phyloP scores from a whole-genome alignment of 2,888 invertebrate genomes.

The Tipula confusa region DNA sequence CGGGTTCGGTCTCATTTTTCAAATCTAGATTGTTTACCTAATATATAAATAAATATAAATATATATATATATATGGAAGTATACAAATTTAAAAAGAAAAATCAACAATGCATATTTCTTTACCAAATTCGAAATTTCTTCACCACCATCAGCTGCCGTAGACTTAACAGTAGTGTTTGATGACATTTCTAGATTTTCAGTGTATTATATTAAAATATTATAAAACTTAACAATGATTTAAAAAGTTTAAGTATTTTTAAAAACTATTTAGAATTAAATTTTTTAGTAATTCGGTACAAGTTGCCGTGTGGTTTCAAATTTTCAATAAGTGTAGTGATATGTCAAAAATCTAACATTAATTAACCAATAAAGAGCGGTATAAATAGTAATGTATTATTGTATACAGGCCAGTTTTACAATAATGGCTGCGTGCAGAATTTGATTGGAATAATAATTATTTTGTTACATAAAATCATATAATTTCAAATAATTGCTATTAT shows the following conservation, averaged over 20 bases:
- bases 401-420: neutral
- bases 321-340: neutral
- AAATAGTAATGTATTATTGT: neutral
- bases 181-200: neutral
- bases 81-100: neutral
- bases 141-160: constrained; percentile 47
- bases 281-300: neutral
- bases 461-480: neutral
- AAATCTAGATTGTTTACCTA: constrained; percentile 41
- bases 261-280: neutral
- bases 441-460: neutral
- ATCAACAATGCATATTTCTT: constrained; percentile 29
- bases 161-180: constrained; percentile 39
- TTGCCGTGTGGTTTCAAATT: neutral
- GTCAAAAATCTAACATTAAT: too few relatives aligned
- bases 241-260: neutral
- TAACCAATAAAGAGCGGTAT: neutral
- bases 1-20: constrained; percentile 30
- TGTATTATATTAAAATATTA: neutral
- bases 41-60: neutral
- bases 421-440: neutral
- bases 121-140: constrained; percentile 45
- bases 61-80: too few relatives aligned
- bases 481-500: too few relatives aligned
- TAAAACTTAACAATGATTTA: neutral